These are phyloP conservation scores for Andrena flavipes DNA, from an alignment of 2,888 invertebrate genomes.

Conservation along the genomic window DNA sequence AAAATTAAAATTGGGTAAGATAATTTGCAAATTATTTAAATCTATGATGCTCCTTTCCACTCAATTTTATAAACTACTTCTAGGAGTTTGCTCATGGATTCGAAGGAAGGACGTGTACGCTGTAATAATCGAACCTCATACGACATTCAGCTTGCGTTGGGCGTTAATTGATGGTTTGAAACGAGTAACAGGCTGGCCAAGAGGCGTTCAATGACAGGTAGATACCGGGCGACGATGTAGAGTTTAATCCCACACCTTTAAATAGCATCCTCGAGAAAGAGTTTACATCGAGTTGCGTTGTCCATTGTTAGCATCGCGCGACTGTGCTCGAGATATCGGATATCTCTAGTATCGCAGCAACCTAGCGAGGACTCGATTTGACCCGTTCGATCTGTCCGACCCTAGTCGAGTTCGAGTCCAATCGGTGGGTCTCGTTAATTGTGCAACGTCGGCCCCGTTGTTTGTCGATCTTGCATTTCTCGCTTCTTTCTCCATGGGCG, in stretches of 20 bases:
- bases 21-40: neutral
- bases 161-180: conserved; percentile 19
- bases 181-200: conserved; percentile 22
- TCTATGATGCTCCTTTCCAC: no score
- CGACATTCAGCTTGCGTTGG: neutral
- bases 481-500: conserved; percentile 59
- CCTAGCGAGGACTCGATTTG: conserved; percentile 52
- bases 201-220: conserved; percentile 24
- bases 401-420: conserved; percentile 34
- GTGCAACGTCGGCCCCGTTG: conserved; percentile 61
- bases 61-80: no score
- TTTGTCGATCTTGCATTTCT: conserved; percentile 63
- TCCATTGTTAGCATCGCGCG: conserved; percentile 25
- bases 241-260: conserved; percentile 20
- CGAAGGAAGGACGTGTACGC: neutral
- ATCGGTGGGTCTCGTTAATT: conserved; percentile 69
- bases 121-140: neutral
- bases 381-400: conserved; percentile 47
- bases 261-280: neutral
- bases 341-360: conserved; percentile 23
- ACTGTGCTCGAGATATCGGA: conserved; percentile 23
- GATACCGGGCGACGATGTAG: conserved; percentile 24
- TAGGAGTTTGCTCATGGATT: neutral
- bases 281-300: conserved; percentile 15
- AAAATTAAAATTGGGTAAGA: neutral